phyloP scores from a whole-genome alignment of 2,797 vertebrate species.

The Gastrophryne carolinensis region DNA sequence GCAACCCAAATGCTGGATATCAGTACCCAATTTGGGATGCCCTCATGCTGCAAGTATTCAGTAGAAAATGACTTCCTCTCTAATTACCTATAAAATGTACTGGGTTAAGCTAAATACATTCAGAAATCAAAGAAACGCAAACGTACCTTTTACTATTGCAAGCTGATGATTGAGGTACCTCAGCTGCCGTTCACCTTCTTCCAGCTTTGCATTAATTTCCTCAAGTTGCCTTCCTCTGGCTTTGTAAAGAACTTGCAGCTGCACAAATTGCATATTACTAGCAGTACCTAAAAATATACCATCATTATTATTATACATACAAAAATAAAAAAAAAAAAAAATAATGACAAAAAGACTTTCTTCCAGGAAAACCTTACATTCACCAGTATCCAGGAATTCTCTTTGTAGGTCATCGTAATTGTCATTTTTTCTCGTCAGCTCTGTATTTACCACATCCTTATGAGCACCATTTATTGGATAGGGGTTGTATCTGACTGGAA shows the following conservation, averaged over 20 bases:
- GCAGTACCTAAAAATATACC: constrained; percentile 70
- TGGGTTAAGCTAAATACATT: no score
- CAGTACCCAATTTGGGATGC: no score
- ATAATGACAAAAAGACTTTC: not conserved
- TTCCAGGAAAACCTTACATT: no score
- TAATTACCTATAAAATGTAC: no score
- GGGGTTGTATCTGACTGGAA: constrained; percentile 81
- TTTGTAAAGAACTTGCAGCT: constrained; percentile 88
- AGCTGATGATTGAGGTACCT: constrained; percentile 91
- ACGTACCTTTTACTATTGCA: constrained; percentile 88
- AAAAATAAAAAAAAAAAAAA: not conserved
- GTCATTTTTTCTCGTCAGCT: constrained; percentile 65
- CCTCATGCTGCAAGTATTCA: no score
- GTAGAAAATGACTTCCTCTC: no score
- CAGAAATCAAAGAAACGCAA: no score
- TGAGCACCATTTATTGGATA: constrained; percentile 71
- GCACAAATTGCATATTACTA: constrained; percentile 82
- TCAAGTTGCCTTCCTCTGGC: constrained; percentile 86
- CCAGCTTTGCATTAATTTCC: constrained; percentile 83
- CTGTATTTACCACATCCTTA: constrained; percentile 66
- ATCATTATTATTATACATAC: not conserved
- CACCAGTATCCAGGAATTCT: constrained; percentile 80
- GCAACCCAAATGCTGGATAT: no score
- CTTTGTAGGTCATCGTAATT: constrained; percentile 80
- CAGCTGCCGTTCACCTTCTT: constrained; percentile 84